A percentile compares a stretch with the other conserved stretches of the same genome.
Evolutionary conservation across 2,888 invertebrate species (phyloP).

Genomic region (Caenorhabditis sinica): DNA sequence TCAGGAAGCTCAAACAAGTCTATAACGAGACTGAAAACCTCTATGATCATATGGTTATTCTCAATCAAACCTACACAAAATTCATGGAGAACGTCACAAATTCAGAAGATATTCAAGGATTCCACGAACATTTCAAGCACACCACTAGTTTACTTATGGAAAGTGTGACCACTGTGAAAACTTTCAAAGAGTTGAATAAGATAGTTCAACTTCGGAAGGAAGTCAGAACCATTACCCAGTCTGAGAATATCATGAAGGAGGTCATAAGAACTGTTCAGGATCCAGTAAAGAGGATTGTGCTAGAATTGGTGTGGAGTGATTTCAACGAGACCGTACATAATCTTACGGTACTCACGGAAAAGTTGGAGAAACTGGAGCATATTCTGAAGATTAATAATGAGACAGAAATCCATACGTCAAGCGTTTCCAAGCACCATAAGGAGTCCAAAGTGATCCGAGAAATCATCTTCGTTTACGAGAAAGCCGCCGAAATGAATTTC

Average conservation of each 20-base stretch:
- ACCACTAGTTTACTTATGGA: constrained; percentile 1
- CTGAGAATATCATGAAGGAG: constrained; percentile 20
- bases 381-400: not conserved
- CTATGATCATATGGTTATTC: not conserved
- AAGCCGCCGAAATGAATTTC: constrained; percentile 13
- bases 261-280: constrained; percentile 5
- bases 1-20: not conserved
- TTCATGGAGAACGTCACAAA: constrained; percentile 16
- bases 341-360: constrained; percentile 9
- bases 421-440: not conserved
- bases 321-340: constrained; percentile 11
- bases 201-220: not conserved
- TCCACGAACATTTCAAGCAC: constrained; percentile 14
- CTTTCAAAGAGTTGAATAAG: constrained; percentile 13
- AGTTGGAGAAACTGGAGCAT: constrained; percentile 1
- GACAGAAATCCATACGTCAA: not conserved
- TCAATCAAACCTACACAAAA: constrained; percentile 14
- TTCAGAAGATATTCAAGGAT: constrained; percentile 4
- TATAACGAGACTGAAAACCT: not conserved
- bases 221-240: constrained; percentile 6
- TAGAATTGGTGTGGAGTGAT: constrained; percentile 9
- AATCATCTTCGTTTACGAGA: constrained; percentile 18
- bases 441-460: constrained; percentile 14
- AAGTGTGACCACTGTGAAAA: constrained; percentile 5
- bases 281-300: constrained; percentile 1